Conservation (phyloP, 2,113 vertebrate genomes). For the Artemisiospiza belli region DNA sequence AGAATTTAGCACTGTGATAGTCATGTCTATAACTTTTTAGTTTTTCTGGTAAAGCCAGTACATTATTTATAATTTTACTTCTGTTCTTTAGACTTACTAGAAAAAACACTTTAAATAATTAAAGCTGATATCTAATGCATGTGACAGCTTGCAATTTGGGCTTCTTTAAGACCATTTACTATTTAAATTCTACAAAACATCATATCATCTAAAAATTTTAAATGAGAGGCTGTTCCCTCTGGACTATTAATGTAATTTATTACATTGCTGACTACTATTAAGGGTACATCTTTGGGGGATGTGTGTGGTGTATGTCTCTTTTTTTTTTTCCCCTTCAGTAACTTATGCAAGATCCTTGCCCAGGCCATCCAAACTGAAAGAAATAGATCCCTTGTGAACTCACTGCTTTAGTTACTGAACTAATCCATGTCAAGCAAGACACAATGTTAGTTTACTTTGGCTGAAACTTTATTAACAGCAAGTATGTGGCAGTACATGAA, state of each 20-base stretch:
- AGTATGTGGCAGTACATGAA: background rate
- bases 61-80: background rate
- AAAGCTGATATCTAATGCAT: background rate
- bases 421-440: background rate
- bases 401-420: background rate
- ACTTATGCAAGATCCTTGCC: background rate
- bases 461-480: background rate
- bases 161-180: background rate
- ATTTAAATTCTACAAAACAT: background rate
- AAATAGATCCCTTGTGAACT: background rate
- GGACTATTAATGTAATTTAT: background rate
- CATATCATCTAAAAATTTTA: accelerated
- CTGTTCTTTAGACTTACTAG: background rate
- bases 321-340: background rate
- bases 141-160: background rate
- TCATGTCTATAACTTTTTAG: background rate
- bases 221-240: background rate
- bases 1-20: background rate
- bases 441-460: background rate
- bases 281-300: background rate
- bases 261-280: background rate
- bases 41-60: background rate
- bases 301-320: background rate
- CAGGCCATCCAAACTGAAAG: background rate
- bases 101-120: background rate